These are phyloP conservation scores for Coilia nasus DNA, from an alignment of 2,797 vertebrate genomes.

Conservation along the genomic window DNA sequence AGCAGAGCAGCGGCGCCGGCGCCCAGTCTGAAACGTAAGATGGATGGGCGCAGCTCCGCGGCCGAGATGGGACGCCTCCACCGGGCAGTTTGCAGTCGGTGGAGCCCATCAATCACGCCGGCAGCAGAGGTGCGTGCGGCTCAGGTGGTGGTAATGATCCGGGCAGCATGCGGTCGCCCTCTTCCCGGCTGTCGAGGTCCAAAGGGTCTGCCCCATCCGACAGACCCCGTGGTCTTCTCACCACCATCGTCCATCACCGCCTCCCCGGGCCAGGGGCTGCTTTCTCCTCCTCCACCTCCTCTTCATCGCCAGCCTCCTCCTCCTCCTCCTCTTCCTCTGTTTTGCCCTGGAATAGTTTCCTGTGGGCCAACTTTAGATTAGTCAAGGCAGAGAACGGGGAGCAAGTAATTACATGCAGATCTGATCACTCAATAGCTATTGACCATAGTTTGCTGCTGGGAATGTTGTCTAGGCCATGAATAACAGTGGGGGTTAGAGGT, in stretches of 20 bases:
- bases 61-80: constrained; percentile 72
- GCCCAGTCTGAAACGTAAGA: constrained; percentile 67
- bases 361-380: constrained; percentile 1
- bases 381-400: not conserved
- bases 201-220: constrained; percentile 71
- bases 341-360: not conserved
- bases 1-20: constrained; percentile 54
- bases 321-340: not conserved
- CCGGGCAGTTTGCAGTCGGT: constrained; percentile 69
- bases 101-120: constrained; percentile 79
- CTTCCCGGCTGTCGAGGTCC: constrained; percentile 73
- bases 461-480: not conserved
- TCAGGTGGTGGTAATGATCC: constrained; percentile 81
- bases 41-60: constrained; percentile 68
- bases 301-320: not conserved
- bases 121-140: constrained; percentile 70
- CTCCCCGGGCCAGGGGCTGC: constrained; percentile 44
- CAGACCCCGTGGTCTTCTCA: constrained; percentile 60
- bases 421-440: not conserved
- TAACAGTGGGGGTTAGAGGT: not conserved
- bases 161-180: constrained; percentile 74
- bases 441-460: not conserved
- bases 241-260: constrained; percentile 68
- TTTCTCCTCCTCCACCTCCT: not conserved
- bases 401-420: constrained; percentile 2